Evolutionary conservation across 1,140 invertebrate species (phyloP).

Genomic region (Temnothorax longispinosus): DNA sequence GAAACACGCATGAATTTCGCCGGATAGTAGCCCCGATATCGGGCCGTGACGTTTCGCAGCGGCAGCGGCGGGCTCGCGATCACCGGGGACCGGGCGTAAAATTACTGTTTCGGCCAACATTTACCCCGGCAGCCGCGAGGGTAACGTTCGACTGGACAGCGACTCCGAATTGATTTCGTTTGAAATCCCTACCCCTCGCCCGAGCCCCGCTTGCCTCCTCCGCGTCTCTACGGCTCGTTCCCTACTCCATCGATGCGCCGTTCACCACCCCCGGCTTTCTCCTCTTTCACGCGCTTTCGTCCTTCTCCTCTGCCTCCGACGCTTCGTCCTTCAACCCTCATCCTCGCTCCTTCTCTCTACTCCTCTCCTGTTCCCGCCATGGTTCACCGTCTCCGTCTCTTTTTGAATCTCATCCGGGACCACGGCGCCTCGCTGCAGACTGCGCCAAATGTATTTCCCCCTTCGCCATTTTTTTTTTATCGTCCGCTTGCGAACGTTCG

Average conservation of each 20-base stretch:
- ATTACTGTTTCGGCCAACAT: slow-evolving; percentile 85
- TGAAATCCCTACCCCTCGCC: slow-evolving; percentile 79
- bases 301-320: slow-evolving; percentile 39
- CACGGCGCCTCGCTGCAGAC: slow-evolving; percentile 66
- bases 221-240: slow-evolving; percentile 62
- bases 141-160: slow-evolving; percentile 83
- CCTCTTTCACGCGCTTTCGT: slow-evolving; percentile 65
- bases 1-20: slow-evolving; percentile 70
- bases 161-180: slow-evolving; percentile 85
- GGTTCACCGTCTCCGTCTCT: slow-evolving; percentile 42
- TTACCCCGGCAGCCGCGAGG: slow-evolving; percentile 78
- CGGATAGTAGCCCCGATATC: slow-evolving; percentile 67
- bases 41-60: slow-evolving; percentile 81
- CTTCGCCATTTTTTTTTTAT: slow-evolving; percentile 64
- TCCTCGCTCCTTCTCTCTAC: slow-evolving; percentile 35
- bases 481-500: slow-evolving; percentile 61
- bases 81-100: slow-evolving; percentile 78
- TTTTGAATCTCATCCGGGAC: slow-evolving; percentile 71
- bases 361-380: slow-evolving; percentile 40
- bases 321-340: slow-evolving; percentile 38
- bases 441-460: slow-evolving; percentile 72
- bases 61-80: slow-evolving; percentile 79
- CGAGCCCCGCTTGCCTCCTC: slow-evolving; percentile 71
- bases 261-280: slow-evolving; percentile 55
- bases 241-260: slow-evolving; percentile 54